Percentiles rank a stretch among this genome's conserved stretches.
Conservation (phyloP, 2,797 vertebrate species). For the Amniataba percoides region DNA sequence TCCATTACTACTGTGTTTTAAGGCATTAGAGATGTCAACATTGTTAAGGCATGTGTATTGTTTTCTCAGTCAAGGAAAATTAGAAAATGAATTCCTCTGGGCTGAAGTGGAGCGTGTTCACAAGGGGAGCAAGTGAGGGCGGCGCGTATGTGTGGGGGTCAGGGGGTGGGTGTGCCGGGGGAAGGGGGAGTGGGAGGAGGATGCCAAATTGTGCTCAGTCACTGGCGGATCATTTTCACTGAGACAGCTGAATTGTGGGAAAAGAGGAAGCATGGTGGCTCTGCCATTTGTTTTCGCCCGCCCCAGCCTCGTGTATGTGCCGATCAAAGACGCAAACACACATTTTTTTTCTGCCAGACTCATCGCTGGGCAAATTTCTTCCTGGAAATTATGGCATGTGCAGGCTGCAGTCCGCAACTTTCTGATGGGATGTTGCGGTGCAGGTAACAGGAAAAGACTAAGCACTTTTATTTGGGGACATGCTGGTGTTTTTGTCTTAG, state of each 20-base stretch:
- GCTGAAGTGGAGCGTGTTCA: conserved; percentile 71
- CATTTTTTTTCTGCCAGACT: conserved; percentile 19
- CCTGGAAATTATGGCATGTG: conserved; percentile 4
- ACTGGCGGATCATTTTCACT: conserved; percentile 70
- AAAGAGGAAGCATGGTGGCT: conserved; percentile 64
- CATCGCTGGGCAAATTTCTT: background rate
- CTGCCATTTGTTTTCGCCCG: conserved; percentile 78
- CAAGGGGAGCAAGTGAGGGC: conserved; percentile 55
- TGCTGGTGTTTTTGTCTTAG: conserved; percentile 18
- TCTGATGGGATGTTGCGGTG: conserved; percentile 38
- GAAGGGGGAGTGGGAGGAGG: conserved; percentile 23
- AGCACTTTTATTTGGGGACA: conserved; percentile 1
- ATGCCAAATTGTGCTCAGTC: conserved; percentile 79
- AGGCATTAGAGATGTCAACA: conserved; percentile 88
- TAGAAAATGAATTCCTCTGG: conserved; percentile 87
- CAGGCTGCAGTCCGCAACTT: conserved; percentile 22
- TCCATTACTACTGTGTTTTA: conserved; percentile 84
- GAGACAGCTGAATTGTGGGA: conserved; percentile 81
- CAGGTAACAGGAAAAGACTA: conserved; percentile 23
- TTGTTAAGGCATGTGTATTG: conserved; percentile 87
- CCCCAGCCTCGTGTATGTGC: conserved; percentile 44
- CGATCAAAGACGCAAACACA: conserved; percentile 41
- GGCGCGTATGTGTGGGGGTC: conserved; percentile 59
- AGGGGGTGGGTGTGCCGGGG: conserved; percentile 63
- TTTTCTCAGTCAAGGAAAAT: conserved; percentile 88